Evolutionary conservation across 2,113 vertebrate genomes (phyloP).

Genomic region (Otocyon megalotis): DNA sequence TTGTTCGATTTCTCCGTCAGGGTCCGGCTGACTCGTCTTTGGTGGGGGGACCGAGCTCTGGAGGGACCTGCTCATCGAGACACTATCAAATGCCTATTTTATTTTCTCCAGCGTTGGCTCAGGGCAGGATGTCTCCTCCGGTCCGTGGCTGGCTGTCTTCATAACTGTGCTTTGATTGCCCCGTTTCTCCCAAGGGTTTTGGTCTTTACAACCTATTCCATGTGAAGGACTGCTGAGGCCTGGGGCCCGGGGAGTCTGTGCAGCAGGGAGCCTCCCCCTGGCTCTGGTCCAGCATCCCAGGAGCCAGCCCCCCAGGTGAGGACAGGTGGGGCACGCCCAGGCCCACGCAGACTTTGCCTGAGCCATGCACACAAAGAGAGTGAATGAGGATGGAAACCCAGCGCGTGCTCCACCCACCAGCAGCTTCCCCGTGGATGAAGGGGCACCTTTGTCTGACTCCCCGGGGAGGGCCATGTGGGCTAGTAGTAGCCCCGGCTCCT

Average conservation of each 20-base stretch:
- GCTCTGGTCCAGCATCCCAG: background rate
- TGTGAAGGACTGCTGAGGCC: conserved; percentile 56
- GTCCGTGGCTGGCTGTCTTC: conserved; percentile 71
- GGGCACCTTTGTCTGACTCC: background rate
- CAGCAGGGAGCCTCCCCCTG: conserved; percentile 77
- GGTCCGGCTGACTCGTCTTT: conserved; percentile 74
- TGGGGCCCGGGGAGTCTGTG: conserved; percentile 72
- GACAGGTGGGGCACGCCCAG: conserved; percentile 63
- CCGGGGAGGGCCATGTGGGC: rapidly evolving
- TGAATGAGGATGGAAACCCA: background rate
- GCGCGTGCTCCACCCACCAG: rapidly evolving
- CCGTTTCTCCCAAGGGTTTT: background rate
- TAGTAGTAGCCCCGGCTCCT: background rate
- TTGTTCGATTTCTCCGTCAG: conserved; percentile 84
- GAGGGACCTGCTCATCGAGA: conserved; percentile 74
- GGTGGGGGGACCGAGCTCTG: conserved; percentile 66
- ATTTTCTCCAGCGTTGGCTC: conserved; percentile 80
- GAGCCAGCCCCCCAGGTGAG: background rate
- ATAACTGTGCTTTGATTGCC: conserved; percentile 70
- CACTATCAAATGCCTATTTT: conserved; percentile 81
- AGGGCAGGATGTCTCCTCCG: conserved; percentile 78
- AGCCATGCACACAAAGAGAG: background rate
- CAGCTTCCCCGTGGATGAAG: background rate
- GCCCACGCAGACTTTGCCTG: background rate
- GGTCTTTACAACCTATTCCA: background rate